Base-by-base conservation (phyloP, 2,113 vertebrate genomes). In the Malaclemys terrapin region DNA sequence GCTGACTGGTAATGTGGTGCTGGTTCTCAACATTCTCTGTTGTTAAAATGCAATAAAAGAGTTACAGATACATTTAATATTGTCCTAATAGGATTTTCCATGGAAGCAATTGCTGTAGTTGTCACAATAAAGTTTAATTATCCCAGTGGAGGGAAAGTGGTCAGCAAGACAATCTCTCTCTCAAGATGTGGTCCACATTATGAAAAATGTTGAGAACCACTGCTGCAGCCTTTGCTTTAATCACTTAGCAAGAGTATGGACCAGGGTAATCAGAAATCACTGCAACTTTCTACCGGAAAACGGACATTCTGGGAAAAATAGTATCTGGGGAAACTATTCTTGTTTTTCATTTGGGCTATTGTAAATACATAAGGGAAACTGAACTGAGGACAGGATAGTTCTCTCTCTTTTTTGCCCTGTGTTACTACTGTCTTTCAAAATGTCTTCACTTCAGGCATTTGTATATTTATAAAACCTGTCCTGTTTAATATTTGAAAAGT, bases 401-500 rank as follows among this genome's bases (percentile, higher is more conserved):
- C 84, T 84, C 85, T 87, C 49, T 88, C 89, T 87, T 76, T 47
- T 11, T 57, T 8, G 4, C 27, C 16, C 56, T 79, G 50, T 94
- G 87, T 96, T 59, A 53, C 75, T 87, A 12, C 24, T 57, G 5
- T 81, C 53, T 96, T 86, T 96, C 42, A 87, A 69, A 20, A 80
- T 16, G 62, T 35, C 65, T 59, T 91, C 95, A 45, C 90, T 93
- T 95, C 80, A 35, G 65, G 91, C 56, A 82, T 91, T 7, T 90
- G 7, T 96, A 87, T 84, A 90, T 89, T 96, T 93, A 22, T 93
- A 50, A 94, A 94, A 82, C 49, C 86, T 97, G 53, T 95, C 90
- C 91, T 95, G 47, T 88, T 97, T 94, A 95, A 97, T 92, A 95
- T 97, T 97, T 98, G 95, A 98, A 97, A 95, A 97, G 95, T 97